These are phyloP conservation scores for Amiota minor DNA, from an alignment of 2,888 invertebrate genomes.

Conservation along the genomic window DNA sequence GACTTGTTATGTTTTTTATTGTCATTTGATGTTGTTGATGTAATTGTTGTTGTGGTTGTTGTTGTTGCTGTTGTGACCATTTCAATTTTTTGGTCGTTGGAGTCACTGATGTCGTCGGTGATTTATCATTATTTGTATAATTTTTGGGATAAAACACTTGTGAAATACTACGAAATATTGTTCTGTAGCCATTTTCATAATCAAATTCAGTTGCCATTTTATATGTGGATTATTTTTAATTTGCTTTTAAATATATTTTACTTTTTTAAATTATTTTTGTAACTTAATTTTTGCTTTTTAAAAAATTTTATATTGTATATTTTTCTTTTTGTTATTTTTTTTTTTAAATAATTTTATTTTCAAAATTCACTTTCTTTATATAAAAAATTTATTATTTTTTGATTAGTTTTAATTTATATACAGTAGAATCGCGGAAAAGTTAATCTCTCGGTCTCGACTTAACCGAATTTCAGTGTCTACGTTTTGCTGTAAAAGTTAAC, in stretches of 20 bases:
- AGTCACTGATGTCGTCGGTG: slow-evolving; percentile 36
- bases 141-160: slow-evolving; percentile 61
- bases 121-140: slow-evolving; percentile 37
- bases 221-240: too few species aligned
- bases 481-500: too few species aligned
- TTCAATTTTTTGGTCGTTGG: slow-evolving; percentile 10
- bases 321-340: neutral
- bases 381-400: neutral
- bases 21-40: slow-evolving; percentile 32
- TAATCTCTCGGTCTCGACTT: too few species aligned
- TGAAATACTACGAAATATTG: slow-evolving; percentile 68
- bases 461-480: too few species aligned
- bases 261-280: too few species aligned
- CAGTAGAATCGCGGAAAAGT: too few species aligned
- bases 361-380: neutral
- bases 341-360: slow-evolving; percentile 3
- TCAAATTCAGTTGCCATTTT: slow-evolving; percentile 56
- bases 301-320: neutral
- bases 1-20: slow-evolving; percentile 27
- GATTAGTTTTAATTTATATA: neutral
- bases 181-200: slow-evolving; percentile 58
- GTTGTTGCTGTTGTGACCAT: slow-evolving; percentile 31
- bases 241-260: too few species aligned
- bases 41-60: slow-evolving; percentile 37
- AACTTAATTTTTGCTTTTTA: neutral